Evolutionary conservation across 2,888 invertebrate genomes (phyloP), one percentile per base, ranked within the genome.

Genomic region (Perithous albicinctus): DNA sequence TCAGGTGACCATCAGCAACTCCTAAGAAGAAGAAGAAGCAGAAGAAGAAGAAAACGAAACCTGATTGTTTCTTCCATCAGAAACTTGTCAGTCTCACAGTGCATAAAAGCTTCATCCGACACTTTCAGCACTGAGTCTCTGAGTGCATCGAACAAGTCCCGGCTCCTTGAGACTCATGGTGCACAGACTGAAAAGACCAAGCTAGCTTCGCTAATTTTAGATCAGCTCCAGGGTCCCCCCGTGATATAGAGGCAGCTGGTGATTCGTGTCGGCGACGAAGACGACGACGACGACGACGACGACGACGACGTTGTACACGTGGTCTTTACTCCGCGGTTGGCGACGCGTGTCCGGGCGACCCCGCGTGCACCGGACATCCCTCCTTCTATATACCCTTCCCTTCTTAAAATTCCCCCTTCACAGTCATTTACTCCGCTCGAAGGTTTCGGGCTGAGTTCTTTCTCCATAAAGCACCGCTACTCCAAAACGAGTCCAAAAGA

Each of bases 231-330:
- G 86, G 86, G 86, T 86, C 86, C 86, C 86, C 83, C 86, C 85
- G 86, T 85, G 86, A 87, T 72, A 87, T 72, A 88, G 86, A 87
- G 90, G 90, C 90, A 90, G 90, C 90, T 90, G 90, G 87, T 89
- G 87, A 89, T 88, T 89, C 87, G 87, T 88, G 85, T 84, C 83
- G 87, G 84, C 72, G 64, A 77, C 75, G 78, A 74, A 41, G 67
- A 51, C 35, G 63, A 63, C 66, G 61, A 48, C 32, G 61, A 43
- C 59, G 64, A 63, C 66, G 61, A 48, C 32, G 61, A 43, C 59
- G 64, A 64, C 54, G 80, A 59, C 61, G 66, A 72, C 76, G 85
- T 79, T 83, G 80, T 80, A 86, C 90, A 89, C 87, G 89, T 89
- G 86, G 83, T 88, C n/a, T n/a, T 69, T 78, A 78, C 75, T 76